Conservation (phyloP, 1,140 invertebrate species). For the Nylanderia fulva region DNA sequence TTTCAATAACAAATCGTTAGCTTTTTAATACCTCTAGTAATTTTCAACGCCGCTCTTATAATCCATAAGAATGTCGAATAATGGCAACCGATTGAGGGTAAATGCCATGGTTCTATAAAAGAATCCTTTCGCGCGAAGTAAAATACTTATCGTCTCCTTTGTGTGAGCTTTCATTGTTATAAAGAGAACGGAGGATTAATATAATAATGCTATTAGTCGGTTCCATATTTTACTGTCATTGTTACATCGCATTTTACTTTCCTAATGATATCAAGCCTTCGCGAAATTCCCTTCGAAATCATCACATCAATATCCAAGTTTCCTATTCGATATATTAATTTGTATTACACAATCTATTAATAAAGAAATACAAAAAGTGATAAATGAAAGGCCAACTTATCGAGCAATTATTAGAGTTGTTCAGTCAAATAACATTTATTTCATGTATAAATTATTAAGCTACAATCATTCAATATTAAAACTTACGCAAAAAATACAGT, state of each 20-base stretch:
- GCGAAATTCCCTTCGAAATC: neutral
- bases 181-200: neutral
- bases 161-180: neutral
- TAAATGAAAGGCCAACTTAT: too few species aligned
- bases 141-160: conserved; percentile 24
- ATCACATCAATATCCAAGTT: neutral
- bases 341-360: too few species aligned
- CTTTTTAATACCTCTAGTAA: conserved; percentile 14
- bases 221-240: neutral
- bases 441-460: too few species aligned
- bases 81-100: conserved; percentile 35
- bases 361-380: too few species aligned
- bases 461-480: too few species aligned
- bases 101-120: conserved; percentile 7
- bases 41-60: conserved; percentile 14
- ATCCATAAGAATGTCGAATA: conserved; percentile 24
- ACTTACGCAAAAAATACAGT: too few species aligned
- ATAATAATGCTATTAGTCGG: conserved; percentile 19
- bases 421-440: too few species aligned
- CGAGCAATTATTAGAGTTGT: too few species aligned
- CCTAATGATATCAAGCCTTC: neutral
- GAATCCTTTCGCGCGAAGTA: conserved; percentile 2
- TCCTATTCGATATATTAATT: neutral
- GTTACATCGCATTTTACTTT: neutral
- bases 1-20: conserved; percentile 16